Conservation (phyloP, 2,888 invertebrate genomes). For the Lissocephala sabroskyi region DNA sequence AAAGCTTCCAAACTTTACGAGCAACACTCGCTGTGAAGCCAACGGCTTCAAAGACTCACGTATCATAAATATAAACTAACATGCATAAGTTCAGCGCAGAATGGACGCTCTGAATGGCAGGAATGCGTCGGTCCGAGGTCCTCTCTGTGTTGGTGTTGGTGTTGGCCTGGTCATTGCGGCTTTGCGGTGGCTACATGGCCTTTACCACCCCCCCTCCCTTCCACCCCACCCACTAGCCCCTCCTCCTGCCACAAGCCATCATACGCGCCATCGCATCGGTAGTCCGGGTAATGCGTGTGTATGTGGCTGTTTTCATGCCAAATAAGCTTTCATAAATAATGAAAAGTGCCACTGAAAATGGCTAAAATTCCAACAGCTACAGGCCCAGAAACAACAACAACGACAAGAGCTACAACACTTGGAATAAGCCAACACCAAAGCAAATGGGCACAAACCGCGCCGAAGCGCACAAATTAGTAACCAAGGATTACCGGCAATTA, state of each 20-base stretch:
- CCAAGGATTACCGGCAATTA: slow-evolving; percentile 64
- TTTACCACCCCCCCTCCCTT: not conserved
- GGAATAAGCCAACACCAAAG: slow-evolving; percentile 1
- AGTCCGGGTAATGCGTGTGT: not conserved
- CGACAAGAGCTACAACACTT: slow-evolving; percentile 1
- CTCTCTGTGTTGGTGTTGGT: slow-evolving; percentile 1
- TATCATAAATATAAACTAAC: slow-evolving; percentile 28
- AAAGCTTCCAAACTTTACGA: too few relatives aligned
- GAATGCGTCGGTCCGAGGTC: too few relatives aligned
- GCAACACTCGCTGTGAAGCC: slow-evolving; percentile 5
- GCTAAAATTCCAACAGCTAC: slow-evolving; percentile 30
- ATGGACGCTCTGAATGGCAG: slow-evolving; percentile 5
- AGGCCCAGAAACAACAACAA: slow-evolving; percentile 20
- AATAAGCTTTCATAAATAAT: slow-evolving; percentile 62
- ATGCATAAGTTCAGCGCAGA: slow-evolving; percentile 24
- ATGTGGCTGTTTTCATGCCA: slow-evolving; percentile 42
- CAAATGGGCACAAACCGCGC: slow-evolving; percentile 4
- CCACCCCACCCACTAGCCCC: not conserved
- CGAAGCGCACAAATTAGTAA: slow-evolving; percentile 49
- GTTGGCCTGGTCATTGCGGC: slow-evolving; percentile 18
- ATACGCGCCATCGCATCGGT: too few relatives aligned
- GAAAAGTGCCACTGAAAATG: slow-evolving; percentile 39
- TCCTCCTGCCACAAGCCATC: too few relatives aligned
- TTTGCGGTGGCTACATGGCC: slow-evolving; percentile 15
- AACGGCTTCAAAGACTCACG: slow-evolving; percentile 1